These are phyloP conservation scores for Prorops nasuta DNA, from an alignment of 1,140 invertebrate species.

Conservation along the genomic window DNA sequence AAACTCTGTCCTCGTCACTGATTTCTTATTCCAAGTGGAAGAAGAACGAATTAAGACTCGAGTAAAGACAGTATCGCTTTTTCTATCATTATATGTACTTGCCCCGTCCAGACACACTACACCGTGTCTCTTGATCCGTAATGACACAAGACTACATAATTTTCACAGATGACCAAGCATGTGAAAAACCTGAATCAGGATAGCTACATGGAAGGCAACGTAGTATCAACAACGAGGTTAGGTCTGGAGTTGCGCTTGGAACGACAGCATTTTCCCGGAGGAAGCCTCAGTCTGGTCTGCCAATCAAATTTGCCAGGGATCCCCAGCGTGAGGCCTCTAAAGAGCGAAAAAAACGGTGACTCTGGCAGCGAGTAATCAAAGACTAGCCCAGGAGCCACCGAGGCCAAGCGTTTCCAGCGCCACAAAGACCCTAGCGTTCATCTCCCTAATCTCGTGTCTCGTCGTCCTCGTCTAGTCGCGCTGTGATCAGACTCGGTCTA, in stretches of 20 bases:
- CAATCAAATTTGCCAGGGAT: constrained; percentile 41
- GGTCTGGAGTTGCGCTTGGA: constrained; percentile 36
- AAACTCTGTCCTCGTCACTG: no score
- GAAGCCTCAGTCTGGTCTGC: constrained; percentile 41
- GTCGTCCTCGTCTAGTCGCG: neutral
- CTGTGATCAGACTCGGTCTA: no score
- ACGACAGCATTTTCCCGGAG: constrained; percentile 41
- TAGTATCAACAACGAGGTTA: constrained; percentile 34
- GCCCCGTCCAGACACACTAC: no score
- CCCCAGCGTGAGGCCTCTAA: constrained; percentile 15
- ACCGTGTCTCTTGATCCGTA: no score
- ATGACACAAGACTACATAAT: no score
- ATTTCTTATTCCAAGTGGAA: no score
- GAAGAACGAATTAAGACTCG: no score
- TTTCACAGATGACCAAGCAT: no score
- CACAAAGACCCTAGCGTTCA: neutral
- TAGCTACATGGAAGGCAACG: constrained; percentile 26
- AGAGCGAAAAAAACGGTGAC: constrained; percentile 33
- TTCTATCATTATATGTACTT: no score
- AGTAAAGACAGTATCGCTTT: no score
- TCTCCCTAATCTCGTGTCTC: neutral
- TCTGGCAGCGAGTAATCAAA: constrained; percentile 44
- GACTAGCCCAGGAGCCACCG: constrained; percentile 45
- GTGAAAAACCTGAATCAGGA: no score
- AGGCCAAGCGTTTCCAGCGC: constrained; percentile 17